Percentiles rank a stretch among this genome's conserved stretches.
Conservation (phyloP, 2,113 vertebrate genomes). For the Chiloscyllium plagiosum region DNA sequence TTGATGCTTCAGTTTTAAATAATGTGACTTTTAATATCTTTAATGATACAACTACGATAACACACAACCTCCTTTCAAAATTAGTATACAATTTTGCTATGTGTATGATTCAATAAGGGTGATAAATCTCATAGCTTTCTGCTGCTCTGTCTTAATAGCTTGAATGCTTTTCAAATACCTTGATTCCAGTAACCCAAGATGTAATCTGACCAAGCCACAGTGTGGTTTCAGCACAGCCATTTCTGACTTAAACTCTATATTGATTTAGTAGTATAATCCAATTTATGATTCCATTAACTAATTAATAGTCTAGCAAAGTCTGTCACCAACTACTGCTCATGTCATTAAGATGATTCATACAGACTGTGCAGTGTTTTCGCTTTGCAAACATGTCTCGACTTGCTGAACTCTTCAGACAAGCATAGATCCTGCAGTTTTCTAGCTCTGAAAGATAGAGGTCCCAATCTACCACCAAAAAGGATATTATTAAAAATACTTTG, state of each 20-base stretch:
- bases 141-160: background rate
- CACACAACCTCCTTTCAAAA: background rate
- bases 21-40: background rate
- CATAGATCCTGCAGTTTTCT: background rate
- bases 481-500: background rate
- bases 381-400: background rate
- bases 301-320: background rate
- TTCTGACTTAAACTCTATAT: background rate
- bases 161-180: background rate
- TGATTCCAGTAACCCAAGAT: background rate
- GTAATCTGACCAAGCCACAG: background rate
- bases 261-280: background rate
- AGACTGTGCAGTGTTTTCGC: background rate
- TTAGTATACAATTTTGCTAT: background rate
- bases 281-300: constrained; percentile 13
- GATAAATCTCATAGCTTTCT: background rate
- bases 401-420: background rate
- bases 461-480: background rate
- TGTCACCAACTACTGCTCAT: background rate
- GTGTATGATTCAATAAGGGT: background rate
- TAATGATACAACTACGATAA: background rate
- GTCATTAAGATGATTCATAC: background rate
- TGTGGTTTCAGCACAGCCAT: background rate
- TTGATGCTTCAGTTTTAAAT: background rate
- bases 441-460: background rate